Evolutionary conservation across 2,113 vertebrate genomes (phyloP), one percentile per base, ranked within the genome.

Genomic region (Epinephelus fuscoguttatus): DNA sequence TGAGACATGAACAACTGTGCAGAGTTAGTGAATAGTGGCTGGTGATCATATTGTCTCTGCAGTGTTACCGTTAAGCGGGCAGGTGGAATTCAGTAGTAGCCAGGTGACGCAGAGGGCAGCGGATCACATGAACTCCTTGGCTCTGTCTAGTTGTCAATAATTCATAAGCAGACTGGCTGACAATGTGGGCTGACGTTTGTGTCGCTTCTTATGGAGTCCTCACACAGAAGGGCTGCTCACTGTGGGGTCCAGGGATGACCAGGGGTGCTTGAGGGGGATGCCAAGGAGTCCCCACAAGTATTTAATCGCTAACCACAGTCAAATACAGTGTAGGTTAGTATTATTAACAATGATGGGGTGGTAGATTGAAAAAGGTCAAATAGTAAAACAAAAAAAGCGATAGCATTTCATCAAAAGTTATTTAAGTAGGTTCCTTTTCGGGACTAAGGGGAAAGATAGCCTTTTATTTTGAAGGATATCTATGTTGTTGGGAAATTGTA

Each of bases 141-240:
- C 88, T 81, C 84, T 19, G 85, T 81, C 80, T 84, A 1, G 21
- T 52, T 50, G 77, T 94, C 81, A 92, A 94, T 94, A 90, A 93
- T 93, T 93, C 56, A 94, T 62, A n/a, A 78, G 78, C 71, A 49
- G 70, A 50, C 76, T 17, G 59, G 60, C 63, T 67, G 72, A 81
- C 70, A 68, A 27, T 55, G 69, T 50, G 47, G 25, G 49, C 64
- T 52, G 76, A 82, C 53, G 70, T 82, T 77, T 33, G 37, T 56
- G 57, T 9, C 6, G 70, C 78, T 57, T 60, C 25, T 82, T 52
- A 33, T 61, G 55, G 64, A 81, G 74, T 75, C 73, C n/a, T 71
- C 23, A 9, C 30, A 49, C 49, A 21, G 77, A 23, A 1, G 27
- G 17, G n/a, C 12, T 17, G 59, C 70, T 87, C 77, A 30, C 30